Evolutionary conservation across 2,797 vertebrate genomes (phyloP).

Genomic region (Gephyroberyx darwinii): DNA sequence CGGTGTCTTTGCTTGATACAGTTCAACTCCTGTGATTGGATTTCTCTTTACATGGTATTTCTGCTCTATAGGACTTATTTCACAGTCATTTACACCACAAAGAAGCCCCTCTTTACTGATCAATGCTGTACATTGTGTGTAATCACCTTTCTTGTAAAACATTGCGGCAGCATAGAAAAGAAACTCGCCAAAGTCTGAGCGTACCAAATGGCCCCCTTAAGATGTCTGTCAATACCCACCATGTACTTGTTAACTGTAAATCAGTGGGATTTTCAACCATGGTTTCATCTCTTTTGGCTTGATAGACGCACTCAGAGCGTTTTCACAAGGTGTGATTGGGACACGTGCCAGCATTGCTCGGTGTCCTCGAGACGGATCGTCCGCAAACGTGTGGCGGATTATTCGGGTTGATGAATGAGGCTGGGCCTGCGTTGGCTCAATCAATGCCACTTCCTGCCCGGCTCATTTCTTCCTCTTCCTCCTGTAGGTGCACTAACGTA

Average conservation of each 20-base stretch:
- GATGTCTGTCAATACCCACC: conserved; percentile 24
- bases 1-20: neutral
- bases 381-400: conserved; percentile 45
- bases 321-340: conserved; percentile 44
- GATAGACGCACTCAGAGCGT: conserved; percentile 24
- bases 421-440: conserved; percentile 47
- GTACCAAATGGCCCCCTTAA: conserved; percentile 31
- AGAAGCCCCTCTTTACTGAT: conserved; percentile 37
- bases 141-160: conserved; percentile 47
- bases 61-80: conserved; percentile 37
- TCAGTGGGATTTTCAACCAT: conserved; percentile 12
- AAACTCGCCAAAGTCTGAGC: conserved; percentile 21
- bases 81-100: conserved; percentile 42
- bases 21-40: conserved; percentile 33
- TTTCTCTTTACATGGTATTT: conserved; percentile 39
- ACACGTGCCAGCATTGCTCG: conserved; percentile 33
- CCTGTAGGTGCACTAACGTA: conserved; percentile 33
- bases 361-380: conserved; percentile 50
- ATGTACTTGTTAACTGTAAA: conserved; percentile 8
- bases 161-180: neutral
- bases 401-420: conserved; percentile 61
- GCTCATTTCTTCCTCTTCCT: conserved; percentile 59
- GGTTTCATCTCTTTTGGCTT: neutral
- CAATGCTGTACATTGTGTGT: conserved; percentile 46
- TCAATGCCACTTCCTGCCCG: conserved; percentile 60